A percentile compares a stretch with the other conserved stretches of the same genome.
phyloP scores from a whole-genome alignment of 2,888 invertebrate species.

The Pyrocoelia pectoralis region DNA sequence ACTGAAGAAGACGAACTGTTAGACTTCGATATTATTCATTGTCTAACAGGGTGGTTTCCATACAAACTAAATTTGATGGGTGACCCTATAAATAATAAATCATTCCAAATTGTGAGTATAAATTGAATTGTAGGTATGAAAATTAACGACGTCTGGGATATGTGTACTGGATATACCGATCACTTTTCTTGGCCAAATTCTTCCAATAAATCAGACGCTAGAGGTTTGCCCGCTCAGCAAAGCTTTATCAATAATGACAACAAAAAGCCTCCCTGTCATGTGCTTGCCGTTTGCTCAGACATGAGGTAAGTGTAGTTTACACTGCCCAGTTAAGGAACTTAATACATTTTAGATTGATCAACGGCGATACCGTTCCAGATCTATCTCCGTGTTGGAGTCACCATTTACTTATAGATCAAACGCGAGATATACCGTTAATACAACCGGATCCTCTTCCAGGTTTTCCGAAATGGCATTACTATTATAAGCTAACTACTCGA shows the following conservation, averaged over 20 bases:
- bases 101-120: not conserved
- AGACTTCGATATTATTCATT: constrained; percentile 59
- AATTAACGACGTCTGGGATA: constrained; percentile 48
- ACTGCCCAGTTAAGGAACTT: not conserved
- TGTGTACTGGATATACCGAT: constrained; percentile 46
- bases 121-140: constrained; percentile 38
- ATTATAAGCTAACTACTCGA: not conserved
- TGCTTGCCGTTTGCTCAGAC: constrained; percentile 42
- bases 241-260: constrained; percentile 27
- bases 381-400: constrained; percentile 56
- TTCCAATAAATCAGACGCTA: constrained; percentile 16
- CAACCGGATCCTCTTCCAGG: constrained; percentile 50
- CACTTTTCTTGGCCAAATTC: constrained; percentile 48
- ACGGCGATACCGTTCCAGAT: constrained; percentile 45
- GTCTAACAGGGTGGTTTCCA: constrained; percentile 60
- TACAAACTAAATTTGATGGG: constrained; percentile 46
- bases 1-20: constrained; percentile 50
- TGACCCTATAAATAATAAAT: constrained; percentile 22
- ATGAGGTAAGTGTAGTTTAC: constrained; percentile 38
- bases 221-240: too few relatives aligned
- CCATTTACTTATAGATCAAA: constrained; percentile 54
- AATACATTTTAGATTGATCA: constrained; percentile 8
- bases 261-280: constrained; percentile 31
- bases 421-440: constrained; percentile 55
- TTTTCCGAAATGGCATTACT: constrained; percentile 22